These are phyloP conservation scores for Erpornis zantholeuca DNA, from an alignment of 2,113 vertebrate genomes.

Conservation along the genomic window DNA sequence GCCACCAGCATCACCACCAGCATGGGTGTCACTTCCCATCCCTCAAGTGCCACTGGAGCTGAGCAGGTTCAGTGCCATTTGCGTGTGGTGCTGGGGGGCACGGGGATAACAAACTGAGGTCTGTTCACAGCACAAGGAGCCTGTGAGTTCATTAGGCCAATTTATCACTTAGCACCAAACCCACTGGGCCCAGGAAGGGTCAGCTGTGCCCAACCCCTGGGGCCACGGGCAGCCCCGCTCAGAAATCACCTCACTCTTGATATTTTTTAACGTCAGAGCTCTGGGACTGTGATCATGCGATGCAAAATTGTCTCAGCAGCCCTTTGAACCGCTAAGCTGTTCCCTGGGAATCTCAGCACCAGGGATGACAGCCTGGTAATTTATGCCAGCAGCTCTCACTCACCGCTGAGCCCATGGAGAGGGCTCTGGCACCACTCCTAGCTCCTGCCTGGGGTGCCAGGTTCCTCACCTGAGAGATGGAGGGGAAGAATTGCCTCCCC, in stretches of 20 bases:
- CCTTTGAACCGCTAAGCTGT: neutral
- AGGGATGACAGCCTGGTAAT: neutral
- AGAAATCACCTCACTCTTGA: neutral
- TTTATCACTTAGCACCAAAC: neutral
- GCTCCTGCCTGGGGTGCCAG: neutral
- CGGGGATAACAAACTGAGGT: rapidly evolving
- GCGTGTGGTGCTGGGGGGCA: neutral
- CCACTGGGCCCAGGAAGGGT: neutral
- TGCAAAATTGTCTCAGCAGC: neutral
- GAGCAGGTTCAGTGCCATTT: neutral
- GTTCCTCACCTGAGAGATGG: neutral
- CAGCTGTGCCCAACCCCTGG: neutral
- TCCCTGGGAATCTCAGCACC: neutral
- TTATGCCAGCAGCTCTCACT: neutral
- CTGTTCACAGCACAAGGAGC: neutral
- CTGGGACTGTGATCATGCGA: neutral
- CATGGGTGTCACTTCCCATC: rapidly evolving
- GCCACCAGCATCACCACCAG: neutral
- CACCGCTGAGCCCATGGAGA: neutral
- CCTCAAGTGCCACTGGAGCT: rapidly evolving
- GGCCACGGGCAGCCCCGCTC: neutral
- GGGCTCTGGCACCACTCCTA: neutral
- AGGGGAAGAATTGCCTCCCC: neutral
- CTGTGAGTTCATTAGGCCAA: neutral
- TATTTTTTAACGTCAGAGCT: neutral